These are phyloP conservation scores for Cheilosia impressa DNA, from an alignment of 2,888 invertebrate species.

Conservation along the genomic window DNA sequence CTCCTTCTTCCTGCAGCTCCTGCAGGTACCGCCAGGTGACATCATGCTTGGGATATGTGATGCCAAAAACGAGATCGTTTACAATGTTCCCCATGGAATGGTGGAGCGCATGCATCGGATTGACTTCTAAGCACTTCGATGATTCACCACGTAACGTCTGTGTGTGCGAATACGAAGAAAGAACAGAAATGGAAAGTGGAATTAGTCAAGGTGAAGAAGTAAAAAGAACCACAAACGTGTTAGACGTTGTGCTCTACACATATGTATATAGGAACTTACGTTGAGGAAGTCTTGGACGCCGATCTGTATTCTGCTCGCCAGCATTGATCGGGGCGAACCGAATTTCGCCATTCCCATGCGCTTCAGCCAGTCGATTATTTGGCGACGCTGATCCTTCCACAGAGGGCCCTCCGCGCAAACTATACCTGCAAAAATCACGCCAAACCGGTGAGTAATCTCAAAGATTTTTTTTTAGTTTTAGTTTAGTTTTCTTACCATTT, in stretches of 20 bases:
- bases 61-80: conserved; percentile 91
- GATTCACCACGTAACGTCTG: conserved; percentile 76
- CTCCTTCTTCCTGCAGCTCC: conserved; percentile 92
- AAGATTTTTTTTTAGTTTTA: too few species aligned
- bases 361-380: conserved; percentile 89
- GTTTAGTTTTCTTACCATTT: conserved; percentile 87
- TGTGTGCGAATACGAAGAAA: conserved; percentile 10
- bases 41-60: conserved; percentile 88
- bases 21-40: conserved; percentile 91
- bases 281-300: conserved; percentile 87
- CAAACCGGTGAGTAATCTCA: conserved; percentile 23
- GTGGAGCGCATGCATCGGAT: conserved; percentile 81
- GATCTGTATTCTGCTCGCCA: conserved; percentile 87
- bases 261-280: conserved; percentile 76
- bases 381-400: conserved; percentile 93
- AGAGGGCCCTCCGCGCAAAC: conserved; percentile 92
- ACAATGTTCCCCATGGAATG: conserved; percentile 91
- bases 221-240: conserved; percentile 30
- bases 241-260: not conserved
- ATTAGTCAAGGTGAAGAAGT: conserved; percentile 34
- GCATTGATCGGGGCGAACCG: conserved; percentile 85
- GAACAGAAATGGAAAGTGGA: conserved; percentile 52
- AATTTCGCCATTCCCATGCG: conserved; percentile 88
- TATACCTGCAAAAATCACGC: conserved; percentile 86
- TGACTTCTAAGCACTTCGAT: conserved; percentile 80